Evolutionary conservation across 23 tunicate species (phyloP).

Genomic region (Phallusia fumigata): DNA sequence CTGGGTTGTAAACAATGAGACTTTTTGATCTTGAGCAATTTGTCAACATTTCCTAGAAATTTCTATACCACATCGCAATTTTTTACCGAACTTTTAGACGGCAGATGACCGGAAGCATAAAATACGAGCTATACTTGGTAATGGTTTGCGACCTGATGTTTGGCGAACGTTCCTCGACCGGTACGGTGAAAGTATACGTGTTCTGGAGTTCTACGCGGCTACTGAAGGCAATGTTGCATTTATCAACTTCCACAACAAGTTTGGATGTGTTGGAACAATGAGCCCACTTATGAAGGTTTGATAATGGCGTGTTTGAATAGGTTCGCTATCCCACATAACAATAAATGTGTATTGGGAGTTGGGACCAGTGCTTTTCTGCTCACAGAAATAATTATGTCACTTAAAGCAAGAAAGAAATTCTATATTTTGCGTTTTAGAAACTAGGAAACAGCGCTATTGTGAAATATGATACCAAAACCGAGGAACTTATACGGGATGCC

Average conservation of each 20-base stretch:
- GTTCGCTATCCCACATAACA: no score
- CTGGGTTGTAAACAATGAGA: no score
- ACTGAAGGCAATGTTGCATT: slow-evolving; percentile 73
- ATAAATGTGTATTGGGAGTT: no score
- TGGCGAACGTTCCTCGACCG: slow-evolving; percentile 59
- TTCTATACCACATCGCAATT: no score
- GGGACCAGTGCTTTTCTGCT: no score
- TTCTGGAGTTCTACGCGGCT: slow-evolving; percentile 64
- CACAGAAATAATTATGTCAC: no score
- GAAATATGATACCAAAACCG: slow-evolving; percentile 50
- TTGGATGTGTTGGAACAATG: slow-evolving; percentile 53
- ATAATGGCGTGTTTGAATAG: no score
- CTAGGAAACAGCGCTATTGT: slow-evolving; percentile 25
- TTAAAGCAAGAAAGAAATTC: no score
- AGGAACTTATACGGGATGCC: slow-evolving; percentile 43
- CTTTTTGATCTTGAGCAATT: no score
- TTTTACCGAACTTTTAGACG: no score
- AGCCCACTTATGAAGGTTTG: slow-evolving; percentile 48
- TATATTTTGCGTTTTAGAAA: slow-evolving; percentile 19
- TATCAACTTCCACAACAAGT: slow-evolving; percentile 32
- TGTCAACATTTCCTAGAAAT: no score
- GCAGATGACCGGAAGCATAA: slow-evolving; percentile 58
- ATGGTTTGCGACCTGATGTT: slow-evolving; percentile 76
- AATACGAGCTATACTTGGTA: slow-evolving; percentile 56
- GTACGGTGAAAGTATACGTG: slow-evolving; percentile 43